phyloP scores from a whole-genome alignment of 1,140 invertebrate genomes.

The Catajapyx aquilonaris region DNA sequence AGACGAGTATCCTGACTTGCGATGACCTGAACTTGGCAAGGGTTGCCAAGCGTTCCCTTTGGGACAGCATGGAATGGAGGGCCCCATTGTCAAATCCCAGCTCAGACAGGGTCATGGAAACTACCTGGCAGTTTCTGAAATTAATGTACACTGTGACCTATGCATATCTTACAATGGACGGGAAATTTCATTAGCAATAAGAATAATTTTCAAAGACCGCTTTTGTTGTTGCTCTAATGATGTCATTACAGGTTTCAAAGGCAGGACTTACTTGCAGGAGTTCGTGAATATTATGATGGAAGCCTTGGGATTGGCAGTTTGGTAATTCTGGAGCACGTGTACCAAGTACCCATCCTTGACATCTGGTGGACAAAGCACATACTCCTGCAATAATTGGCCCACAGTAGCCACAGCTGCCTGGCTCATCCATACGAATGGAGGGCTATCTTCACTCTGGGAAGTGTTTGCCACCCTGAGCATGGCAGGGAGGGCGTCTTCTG shows the following conservation, averaged over 20 bases:
- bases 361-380: constrained; percentile 69
- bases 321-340: constrained; percentile 60
- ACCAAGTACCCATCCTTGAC: constrained; percentile 87
- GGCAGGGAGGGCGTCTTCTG: too few species aligned
- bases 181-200: too few species aligned
- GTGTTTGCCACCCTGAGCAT: too few species aligned
- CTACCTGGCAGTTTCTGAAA: constrained; percentile 53
- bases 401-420: constrained; percentile 65
- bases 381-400: constrained; percentile 67
- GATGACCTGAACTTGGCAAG: constrained; percentile 72
- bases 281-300: constrained; percentile 85
- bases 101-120: constrained; percentile 65
- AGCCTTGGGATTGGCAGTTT: constrained; percentile 41
- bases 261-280: constrained; percentile 69
- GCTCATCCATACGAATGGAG: too few species aligned
- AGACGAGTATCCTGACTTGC: constrained; percentile 64
- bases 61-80: constrained; percentile 65
- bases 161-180: too few species aligned
- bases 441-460: too few species aligned
- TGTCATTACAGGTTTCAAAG: too few species aligned
- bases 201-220: too few species aligned
- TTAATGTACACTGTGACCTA: too few species aligned
- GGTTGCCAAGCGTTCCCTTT: constrained; percentile 53
- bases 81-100: constrained; percentile 72
- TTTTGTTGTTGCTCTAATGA: too few species aligned